These are phyloP conservation scores for Copidosoma floridanum DNA, from an alignment of 1,140 invertebrate genomes.

Conservation along the genomic window DNA sequence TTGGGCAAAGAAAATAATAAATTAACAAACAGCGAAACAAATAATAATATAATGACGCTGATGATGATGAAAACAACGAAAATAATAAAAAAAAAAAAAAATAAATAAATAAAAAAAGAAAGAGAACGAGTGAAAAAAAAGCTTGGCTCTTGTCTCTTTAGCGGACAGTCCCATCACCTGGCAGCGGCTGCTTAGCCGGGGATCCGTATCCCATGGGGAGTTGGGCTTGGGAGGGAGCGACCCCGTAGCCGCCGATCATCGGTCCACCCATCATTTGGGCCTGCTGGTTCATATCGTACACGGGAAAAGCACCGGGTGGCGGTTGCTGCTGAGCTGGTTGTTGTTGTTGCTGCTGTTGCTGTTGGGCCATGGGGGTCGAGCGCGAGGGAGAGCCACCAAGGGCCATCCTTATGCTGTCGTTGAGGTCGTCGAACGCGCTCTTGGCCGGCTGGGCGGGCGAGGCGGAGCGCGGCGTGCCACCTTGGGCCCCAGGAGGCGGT, in stretches of 20 bases:
- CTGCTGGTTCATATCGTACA: constrained; percentile 38
- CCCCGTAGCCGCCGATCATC: constrained; percentile 39
- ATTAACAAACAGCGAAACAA: constrained; percentile 2
- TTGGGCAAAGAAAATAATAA: too few relatives aligned
- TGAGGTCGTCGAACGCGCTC: constrained; percentile 70
- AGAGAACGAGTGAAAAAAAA: constrained; percentile 20
- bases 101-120: constrained; percentile 6
- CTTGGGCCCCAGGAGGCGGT: constrained; percentile 53
- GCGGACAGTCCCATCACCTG: constrained; percentile 51
- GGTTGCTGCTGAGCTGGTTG: constrained; percentile 37
- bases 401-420: constrained; percentile 68
- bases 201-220: constrained; percentile 60
- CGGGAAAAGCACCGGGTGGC: constrained; percentile 40
- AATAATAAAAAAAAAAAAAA: constrained; percentile 8
- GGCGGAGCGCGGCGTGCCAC: constrained; percentile 54
- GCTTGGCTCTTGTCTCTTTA: constrained; percentile 27
- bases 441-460: constrained; percentile 53
- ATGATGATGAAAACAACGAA: neutral
- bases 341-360: constrained; percentile 52
- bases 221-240: constrained; percentile 47
- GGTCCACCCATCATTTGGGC: constrained; percentile 37
- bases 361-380: constrained; percentile 42
- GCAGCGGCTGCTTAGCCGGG: constrained; percentile 61
- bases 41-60: neutral
- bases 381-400: constrained; percentile 64